Evolutionary conservation across 2,797 vertebrate species (phyloP), one percentile per base, ranked within the genome.

Genomic region (Sebastes steindachneri): DNA sequence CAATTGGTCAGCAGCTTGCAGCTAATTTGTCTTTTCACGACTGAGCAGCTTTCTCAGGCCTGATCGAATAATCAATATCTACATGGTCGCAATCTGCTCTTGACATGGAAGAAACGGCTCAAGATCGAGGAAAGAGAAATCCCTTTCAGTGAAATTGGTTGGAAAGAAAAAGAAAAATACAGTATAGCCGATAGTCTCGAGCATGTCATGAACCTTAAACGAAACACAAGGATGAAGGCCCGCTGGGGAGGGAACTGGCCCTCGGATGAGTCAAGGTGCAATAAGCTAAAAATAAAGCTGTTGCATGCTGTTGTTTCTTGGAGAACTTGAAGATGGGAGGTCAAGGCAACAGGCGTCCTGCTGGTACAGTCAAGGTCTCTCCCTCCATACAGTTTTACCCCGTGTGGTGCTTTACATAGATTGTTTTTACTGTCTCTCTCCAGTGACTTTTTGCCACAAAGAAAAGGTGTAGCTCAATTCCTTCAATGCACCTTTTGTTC

Each of bases 21-120:
- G 92, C 92, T 94, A 93, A 94, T 95, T 93, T 94, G 92, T 95
- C 92, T 95, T 94, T 94, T 94, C 91, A 94, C 91, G 89, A 94
- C 86, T 89, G 92, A 93, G 89, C 87, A 45, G 89, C 91, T 92
- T 91, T 93, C 92, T 89, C 85, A 68, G 84, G 86, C 86, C 86
- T 90, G 91, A 92, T 94, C 89, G 77, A 91, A 91, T 86, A 94
- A 95, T 95, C 94, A 68, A 95, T 95, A 94, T 76, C 82, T 92
- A 94, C 94, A 92, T 89, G 91, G 86, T 69, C 89, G 90, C 91
- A 93, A 95, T 93, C 92, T 89, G 85, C 82, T 89, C 87, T 88
- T 90, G 89, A 95, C 91, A 90, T 81, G 79, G 62, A 79, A 82
- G 87, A 88, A 88, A 80, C 15, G 10, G 26, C 69, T 5, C 58